Evolutionary conservation across 2,888 invertebrate species (phyloP).

Genomic region (Campoplex capitator): DNA sequence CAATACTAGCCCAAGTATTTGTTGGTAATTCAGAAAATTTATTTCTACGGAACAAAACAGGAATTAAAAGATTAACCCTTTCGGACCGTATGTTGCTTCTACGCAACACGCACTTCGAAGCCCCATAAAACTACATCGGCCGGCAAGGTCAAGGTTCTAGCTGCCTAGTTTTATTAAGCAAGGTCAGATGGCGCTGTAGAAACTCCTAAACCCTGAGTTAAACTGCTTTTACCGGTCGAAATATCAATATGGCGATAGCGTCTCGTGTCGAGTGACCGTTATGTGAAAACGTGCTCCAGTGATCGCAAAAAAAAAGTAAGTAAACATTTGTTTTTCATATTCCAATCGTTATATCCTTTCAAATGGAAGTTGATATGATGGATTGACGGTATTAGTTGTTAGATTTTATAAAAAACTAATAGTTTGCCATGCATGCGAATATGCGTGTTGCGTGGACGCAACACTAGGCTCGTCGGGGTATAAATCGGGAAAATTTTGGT

Average conservation of each 20-base stretch:
- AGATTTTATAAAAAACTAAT: not conserved
- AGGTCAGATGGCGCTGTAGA: slow-evolving; percentile 7
- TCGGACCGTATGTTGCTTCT: slow-evolving; percentile 27
- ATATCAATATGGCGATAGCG: slow-evolving; percentile 16
- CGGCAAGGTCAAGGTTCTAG: not conserved
- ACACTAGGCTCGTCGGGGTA: not conserved
- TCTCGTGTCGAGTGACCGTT: not conserved
- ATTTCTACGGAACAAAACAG: too few species aligned
- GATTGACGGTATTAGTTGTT: not conserved
- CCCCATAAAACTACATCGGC: slow-evolving; percentile 8
- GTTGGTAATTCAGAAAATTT: too few species aligned
- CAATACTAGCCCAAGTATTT: too few species aligned
- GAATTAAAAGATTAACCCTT: slow-evolving; percentile 5
- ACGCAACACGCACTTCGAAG: slow-evolving; percentile 21
- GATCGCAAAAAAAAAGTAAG: slow-evolving; percentile 3
- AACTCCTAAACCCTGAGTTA: not conserved
- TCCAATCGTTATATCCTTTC: slow-evolving; percentile 7
- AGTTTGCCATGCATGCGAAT: not conserved
- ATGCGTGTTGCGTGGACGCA: slow-evolving; percentile 3
- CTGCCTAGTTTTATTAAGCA: slow-evolving; percentile 11
- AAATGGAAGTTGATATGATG: not conserved
- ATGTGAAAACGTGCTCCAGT: not conserved
- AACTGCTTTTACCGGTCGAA: slow-evolving; percentile 11
- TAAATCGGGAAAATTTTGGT: not conserved
- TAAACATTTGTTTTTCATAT: slow-evolving; percentile 25